Evolutionary conservation across 2,888 invertebrate species (phyloP).

Genomic region (Lycocerus yunnanus): DNA sequence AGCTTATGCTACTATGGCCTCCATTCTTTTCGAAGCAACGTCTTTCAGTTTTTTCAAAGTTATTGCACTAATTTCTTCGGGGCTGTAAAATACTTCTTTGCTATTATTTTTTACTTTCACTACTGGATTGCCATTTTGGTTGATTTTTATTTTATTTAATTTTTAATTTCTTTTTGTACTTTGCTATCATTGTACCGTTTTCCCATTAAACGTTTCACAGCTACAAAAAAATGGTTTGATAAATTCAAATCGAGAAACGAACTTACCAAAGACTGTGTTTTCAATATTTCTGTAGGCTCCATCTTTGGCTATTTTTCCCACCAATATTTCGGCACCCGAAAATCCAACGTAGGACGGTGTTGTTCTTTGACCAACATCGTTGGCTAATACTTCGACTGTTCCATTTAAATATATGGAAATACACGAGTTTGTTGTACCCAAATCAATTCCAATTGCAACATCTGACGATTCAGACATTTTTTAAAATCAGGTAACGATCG

Average conservation of each 20-base stretch:
- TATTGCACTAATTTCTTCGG: neutral
- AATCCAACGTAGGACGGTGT: conserved; percentile 98
- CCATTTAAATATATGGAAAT: conserved; percentile 97
- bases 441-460: neutral
- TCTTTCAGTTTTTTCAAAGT: neutral
- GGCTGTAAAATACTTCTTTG: neutral
- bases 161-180: neutral
- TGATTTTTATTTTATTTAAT: neutral
- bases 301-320: conserved; percentile 99
- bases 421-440: conserved; percentile 66
- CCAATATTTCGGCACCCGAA: conserved; percentile 94
- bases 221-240: conserved; percentile 60
- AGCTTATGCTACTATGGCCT: neutral
- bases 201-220: conserved; percentile 65
- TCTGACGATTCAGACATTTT: neutral
- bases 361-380: conserved; percentile 97
- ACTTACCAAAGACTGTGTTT: conserved; percentile 91
- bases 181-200: neutral
- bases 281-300: conserved; percentile 98
- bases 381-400: conserved; percentile 96
- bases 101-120: neutral
- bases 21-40: neutral
- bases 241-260: neutral
- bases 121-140: neutral
- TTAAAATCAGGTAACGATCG: too few species aligned